Conservation (phyloP, 2,113 vertebrate species). For the Nettapus auritus region DNA sequence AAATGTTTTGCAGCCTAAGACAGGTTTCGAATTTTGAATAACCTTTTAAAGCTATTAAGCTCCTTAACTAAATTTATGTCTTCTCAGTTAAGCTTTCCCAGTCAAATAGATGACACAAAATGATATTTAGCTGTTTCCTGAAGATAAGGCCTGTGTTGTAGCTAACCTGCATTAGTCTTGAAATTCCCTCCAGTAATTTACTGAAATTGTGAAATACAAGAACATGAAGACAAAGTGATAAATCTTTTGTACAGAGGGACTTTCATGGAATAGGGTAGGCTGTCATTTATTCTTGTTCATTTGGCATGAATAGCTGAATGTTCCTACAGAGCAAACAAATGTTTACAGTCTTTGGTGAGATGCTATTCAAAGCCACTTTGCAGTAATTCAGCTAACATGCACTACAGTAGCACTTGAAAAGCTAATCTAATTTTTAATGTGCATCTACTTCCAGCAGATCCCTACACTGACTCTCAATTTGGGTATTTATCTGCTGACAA, state of each 20-base stretch:
- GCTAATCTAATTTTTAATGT: background rate
- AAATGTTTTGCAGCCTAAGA: background rate
- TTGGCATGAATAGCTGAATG: background rate
- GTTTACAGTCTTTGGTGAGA: background rate
- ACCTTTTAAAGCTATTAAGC: background rate
- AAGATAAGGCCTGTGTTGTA: slow-evolving; percentile 17
- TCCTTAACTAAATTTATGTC: background rate
- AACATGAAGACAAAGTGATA: background rate
- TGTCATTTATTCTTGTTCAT: slow-evolving; percentile 5
- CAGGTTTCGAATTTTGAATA: background rate
- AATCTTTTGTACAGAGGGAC: background rate
- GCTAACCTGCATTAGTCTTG: background rate
- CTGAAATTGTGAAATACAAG: slow-evolving; percentile 17
- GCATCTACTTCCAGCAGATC: background rate
- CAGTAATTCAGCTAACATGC: slow-evolving; percentile 6
- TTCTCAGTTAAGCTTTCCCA: background rate
- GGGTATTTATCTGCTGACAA: background rate
- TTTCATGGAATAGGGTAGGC: background rate
- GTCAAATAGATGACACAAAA: slow-evolving; percentile 13
- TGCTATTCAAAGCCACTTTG: background rate
- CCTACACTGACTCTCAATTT: background rate
- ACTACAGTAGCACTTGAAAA: background rate
- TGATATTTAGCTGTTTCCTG: background rate
- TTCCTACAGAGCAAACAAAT: slow-evolving; percentile 2
- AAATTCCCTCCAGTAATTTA: slow-evolving; percentile 4